Evolutionary conservation across 1,140 invertebrate species (phyloP), one percentile per base, ranked within the genome.

Genomic region (Nasonia longicornis): DNA sequence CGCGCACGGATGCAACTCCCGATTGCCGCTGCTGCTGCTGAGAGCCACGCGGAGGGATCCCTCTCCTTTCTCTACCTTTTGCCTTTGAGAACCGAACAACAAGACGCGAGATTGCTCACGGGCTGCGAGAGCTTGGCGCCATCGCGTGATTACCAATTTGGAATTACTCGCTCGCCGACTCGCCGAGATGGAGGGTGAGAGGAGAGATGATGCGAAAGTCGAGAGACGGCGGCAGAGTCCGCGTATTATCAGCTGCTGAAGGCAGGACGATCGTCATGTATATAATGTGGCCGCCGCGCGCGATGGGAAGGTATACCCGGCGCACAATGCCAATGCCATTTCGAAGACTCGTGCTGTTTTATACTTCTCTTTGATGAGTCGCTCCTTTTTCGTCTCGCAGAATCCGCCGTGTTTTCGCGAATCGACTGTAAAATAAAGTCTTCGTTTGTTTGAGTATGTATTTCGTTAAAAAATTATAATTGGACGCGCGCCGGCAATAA

Each of bases 91-190:
- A 48, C 66, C 85, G 69, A 88, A 87, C 85, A 89, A 89, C 86
- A 88, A 90, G 87, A 90, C 86, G 82, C 85, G 87, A 90, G 89
- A 91, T 90, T 91, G 87, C 89, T 89, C 87, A 89, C 86, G 88
- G 87, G 83, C 88, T 85, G 88, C 89, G 86, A 88, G 86, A 88
- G 90, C 85, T 89, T 91, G 90, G 90, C 90, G 90, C 90, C 90
- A 90, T 91, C 89, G 90, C 89, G 89, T 90, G 89, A 91, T 91
- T 91, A 91, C 89, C 90, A 91, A 91, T 91, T 91, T 91, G 87
- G 88, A 91, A 90, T 91, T 91, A 89, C 87, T 87, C 86, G 83
- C 86, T 87, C 78, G 77, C 64, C 78, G 70, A 72, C 86, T 87
- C 78, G 74, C 26, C 79, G 70, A 72, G 75, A 16, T 31, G 77